Conservation (phyloP, 2,797 vertebrate genomes). For the Microctenopoma stevenorrisi region DNA sequence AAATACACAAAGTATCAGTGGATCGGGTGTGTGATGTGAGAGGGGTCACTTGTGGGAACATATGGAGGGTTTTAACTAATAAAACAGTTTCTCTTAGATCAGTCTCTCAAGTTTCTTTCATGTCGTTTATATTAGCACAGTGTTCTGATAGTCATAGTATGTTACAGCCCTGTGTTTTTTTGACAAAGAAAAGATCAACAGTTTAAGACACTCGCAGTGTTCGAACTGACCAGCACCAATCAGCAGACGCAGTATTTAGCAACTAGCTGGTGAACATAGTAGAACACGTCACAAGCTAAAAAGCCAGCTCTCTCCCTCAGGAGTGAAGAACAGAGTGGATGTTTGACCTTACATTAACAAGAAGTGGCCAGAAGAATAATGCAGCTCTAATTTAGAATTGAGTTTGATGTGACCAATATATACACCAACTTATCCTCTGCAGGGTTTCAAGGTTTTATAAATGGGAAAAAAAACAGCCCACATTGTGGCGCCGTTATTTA, state of each 20-base stretch:
- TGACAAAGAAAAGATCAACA: no score
- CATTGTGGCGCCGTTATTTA: neutral
- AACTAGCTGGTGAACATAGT: neutral
- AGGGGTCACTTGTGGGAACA: neutral
- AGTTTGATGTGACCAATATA: neutral
- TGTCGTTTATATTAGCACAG: no score
- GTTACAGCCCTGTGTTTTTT: no score
- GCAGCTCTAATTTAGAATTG: neutral
- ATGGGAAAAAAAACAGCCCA: neutral
- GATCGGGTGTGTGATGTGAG: neutral
- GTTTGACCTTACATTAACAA: neutral
- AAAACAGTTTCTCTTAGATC: neutral
- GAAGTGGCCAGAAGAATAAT: neutral
- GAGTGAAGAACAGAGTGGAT: neutral
- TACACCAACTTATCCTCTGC: neutral
- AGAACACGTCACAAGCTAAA: neutral
- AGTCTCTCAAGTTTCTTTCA: neutral
- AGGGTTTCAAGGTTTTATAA: neutral
- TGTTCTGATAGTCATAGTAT: no score
- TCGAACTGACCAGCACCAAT: no score
- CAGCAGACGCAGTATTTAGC: no score
- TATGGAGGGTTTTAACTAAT: neutral
- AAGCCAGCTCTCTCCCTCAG: neutral
- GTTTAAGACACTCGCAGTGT: no score
- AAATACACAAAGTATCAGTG: neutral